These are phyloP conservation scores for Drosophila auraria DNA, from an alignment of 1,140 invertebrate species.

Conservation along the genomic window DNA sequence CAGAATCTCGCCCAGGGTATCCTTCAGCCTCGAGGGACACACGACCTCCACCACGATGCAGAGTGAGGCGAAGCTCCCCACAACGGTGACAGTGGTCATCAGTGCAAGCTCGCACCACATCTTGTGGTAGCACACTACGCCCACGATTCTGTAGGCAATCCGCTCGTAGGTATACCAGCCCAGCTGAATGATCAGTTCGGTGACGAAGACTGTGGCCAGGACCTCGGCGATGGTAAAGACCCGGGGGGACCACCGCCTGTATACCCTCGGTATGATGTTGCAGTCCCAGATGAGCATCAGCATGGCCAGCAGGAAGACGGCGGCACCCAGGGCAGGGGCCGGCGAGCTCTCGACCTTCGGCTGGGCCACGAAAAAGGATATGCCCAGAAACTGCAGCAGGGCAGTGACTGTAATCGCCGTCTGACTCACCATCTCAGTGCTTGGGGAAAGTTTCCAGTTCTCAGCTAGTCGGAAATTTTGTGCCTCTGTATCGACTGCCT, in stretches of 20 bases:
- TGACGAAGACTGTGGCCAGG: conserved; percentile 37
- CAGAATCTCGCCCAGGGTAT: conserved; percentile 25
- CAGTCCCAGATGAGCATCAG: conserved; percentile 38
- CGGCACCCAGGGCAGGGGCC: conserved; percentile 9
- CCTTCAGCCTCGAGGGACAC: conserved; percentile 26
- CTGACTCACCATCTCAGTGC: conserved; percentile 40
- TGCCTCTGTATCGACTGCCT: background rate
- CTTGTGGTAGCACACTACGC: conserved; percentile 17
- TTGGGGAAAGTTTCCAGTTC: conserved; percentile 1
- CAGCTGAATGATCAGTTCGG: conserved; percentile 32
- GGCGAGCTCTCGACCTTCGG: conserved; percentile 18
- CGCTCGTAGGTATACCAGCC: conserved; percentile 46
- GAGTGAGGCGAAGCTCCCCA: conserved; percentile 16
- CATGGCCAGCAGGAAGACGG: conserved; percentile 28
- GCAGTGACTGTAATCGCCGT: conserved; percentile 31
- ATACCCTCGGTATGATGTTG: conserved; percentile 38
- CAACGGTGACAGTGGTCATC: background rate
- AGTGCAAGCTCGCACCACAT: conserved; percentile 41
- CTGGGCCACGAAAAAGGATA: conserved; percentile 38
- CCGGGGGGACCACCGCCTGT: conserved; percentile 8
- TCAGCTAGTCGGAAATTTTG: conserved; percentile 6
- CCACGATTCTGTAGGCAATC: conserved; percentile 3
- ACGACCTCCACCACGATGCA: conserved; percentile 18
- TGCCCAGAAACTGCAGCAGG: conserved; percentile 40
- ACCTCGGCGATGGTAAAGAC: conserved; percentile 28